These are phyloP conservation scores for Chelonus insularis DNA, from an alignment of 1,140 invertebrate species.

Conservation along the genomic window DNA sequence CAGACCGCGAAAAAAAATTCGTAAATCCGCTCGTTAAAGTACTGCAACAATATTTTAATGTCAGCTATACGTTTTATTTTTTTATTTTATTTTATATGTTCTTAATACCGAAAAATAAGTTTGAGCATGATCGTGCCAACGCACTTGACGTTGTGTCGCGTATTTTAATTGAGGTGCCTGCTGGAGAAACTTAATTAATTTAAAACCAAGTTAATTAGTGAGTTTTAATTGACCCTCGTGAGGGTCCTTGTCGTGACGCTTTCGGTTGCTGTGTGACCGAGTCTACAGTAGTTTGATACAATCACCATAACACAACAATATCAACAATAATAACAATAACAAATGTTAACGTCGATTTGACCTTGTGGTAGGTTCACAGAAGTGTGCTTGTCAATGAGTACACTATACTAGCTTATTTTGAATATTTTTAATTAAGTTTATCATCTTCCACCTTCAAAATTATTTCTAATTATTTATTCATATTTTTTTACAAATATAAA, in stretches of 20 bases:
- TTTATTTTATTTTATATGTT: conserved; percentile 5
- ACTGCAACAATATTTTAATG: conserved; percentile 21
- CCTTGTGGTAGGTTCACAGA: too few relatives aligned
- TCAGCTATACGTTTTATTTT: conserved; percentile 21
- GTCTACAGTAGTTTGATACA: not conserved
- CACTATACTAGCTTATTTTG: too few relatives aligned
- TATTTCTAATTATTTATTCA: too few relatives aligned
- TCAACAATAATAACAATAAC: too few relatives aligned
- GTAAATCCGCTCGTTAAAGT: conserved; percentile 56
- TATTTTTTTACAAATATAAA: too few relatives aligned
- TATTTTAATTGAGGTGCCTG: conserved; percentile 30
- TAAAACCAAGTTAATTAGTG: conserved; percentile 33
- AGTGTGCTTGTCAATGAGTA: too few relatives aligned
- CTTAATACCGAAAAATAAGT: not conserved
- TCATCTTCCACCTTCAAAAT: too few relatives aligned
- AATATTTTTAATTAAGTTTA: too few relatives aligned
- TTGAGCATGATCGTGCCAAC: conserved; percentile 25
- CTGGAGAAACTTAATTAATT: conserved; percentile 30
- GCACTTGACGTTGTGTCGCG: conserved; percentile 23
- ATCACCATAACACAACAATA: too few relatives aligned
- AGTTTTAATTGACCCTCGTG: conserved; percentile 31
- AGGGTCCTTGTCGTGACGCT: conserved; percentile 8
- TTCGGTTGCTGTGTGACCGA: conserved; percentile 1
- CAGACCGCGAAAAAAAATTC: conserved; percentile 56
- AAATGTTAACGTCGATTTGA: too few relatives aligned